phyloP scores from a whole-genome alignment of 1,140 invertebrate genomes.

The Theocolax elegans region DNA sequence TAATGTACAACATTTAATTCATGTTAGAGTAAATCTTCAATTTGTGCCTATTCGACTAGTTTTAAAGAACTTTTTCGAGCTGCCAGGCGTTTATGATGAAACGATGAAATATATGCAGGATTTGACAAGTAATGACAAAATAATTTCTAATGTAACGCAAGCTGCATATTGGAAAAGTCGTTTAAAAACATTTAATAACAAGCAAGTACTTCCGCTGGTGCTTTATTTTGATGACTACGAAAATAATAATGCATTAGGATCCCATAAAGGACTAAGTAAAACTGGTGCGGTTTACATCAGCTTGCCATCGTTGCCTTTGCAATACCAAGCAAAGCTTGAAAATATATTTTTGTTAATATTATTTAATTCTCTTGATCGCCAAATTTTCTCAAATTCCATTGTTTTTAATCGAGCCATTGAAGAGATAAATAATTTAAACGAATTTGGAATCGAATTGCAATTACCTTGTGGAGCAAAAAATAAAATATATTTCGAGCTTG shows the following conservation, averaged over 20 bases:
- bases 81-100: slow-evolving; percentile 28
- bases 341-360: too few species aligned
- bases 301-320: not conserved
- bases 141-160: too few species aligned
- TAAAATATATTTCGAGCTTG: not conserved
- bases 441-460: not conserved
- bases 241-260: not conserved
- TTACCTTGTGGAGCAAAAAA: not conserved
- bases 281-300: not conserved
- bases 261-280: slow-evolving; percentile 14
- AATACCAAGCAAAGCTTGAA: not conserved
- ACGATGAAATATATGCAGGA: slow-evolving; percentile 21
- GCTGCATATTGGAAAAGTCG: too few species aligned
- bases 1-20: not conserved
- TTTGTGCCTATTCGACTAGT: slow-evolving; percentile 37
- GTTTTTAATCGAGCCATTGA: not conserved
- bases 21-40: slow-evolving; percentile 12
- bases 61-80: slow-evolving; percentile 43
- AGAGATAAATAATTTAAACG: not conserved
- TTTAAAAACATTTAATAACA: not conserved
- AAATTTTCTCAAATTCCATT: not conserved
- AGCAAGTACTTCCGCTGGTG: slow-evolving; percentile 9
- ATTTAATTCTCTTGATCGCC: slow-evolving; percentile 7
- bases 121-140: too few species aligned
- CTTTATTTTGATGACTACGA: too few species aligned